phyloP scores from a whole-genome alignment of 2,888 invertebrate species.

The Leptinotarsa tumamoca region DNA sequence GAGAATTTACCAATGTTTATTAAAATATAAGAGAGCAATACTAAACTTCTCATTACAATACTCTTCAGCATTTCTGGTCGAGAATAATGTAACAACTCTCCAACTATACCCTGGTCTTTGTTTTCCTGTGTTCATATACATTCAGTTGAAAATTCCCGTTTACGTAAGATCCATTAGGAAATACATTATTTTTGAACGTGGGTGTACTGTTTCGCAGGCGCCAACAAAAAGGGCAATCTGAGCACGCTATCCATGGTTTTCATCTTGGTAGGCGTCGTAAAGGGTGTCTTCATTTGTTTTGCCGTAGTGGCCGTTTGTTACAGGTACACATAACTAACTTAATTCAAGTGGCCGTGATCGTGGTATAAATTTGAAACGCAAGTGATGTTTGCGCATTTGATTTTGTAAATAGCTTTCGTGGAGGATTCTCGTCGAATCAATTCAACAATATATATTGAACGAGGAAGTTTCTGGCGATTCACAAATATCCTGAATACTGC shows the following conservation, averaged over 20 bases:
- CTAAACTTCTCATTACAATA: too few species aligned
- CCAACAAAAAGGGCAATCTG: conserved; percentile 83
- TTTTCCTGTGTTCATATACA: background rate
- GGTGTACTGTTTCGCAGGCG: conserved; percentile 71
- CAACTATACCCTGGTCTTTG: too few species aligned
- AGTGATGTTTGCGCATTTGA: conserved; percentile 54
- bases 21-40: too few species aligned
- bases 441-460: conserved; percentile 28
- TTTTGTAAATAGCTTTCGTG: conserved; percentile 64
- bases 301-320: conserved; percentile 95
- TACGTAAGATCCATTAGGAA: background rate
- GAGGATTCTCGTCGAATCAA: conserved; percentile 25
- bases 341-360: conserved; percentile 30
- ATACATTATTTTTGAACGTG: conserved; percentile 19
- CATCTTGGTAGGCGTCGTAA: conserved; percentile 92
- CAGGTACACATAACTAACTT: conserved; percentile 74
- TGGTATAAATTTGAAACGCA: conserved; percentile 27
- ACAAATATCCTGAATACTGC: background rate
- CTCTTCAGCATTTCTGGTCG: too few species aligned
- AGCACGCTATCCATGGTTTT: conserved; percentile 92
- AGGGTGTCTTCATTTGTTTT: conserved; percentile 95
- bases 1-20: too few species aligned
- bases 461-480: conserved; percentile 17
- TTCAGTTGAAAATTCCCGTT: background rate
- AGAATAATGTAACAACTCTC: too few species aligned